Evolutionary conservation across 2,113 vertebrate species (phyloP).

Genomic region (Tympanuchus pallidicinctus): DNA sequence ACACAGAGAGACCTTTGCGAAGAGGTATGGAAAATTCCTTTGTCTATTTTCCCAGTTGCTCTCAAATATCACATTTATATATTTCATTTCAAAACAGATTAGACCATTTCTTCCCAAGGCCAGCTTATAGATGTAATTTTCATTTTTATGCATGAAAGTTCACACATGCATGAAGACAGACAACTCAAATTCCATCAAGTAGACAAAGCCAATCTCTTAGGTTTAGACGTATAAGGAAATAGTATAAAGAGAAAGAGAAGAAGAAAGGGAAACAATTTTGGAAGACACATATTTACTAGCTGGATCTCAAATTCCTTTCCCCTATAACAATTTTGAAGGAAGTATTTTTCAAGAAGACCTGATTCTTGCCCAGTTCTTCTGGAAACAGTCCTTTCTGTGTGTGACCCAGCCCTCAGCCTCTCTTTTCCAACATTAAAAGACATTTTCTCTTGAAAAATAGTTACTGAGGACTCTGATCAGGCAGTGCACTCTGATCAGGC

Average conservation of each 20-base stretch:
- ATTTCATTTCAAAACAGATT: background rate
- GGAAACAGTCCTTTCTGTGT: background rate
- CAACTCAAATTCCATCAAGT: background rate
- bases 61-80: background rate
- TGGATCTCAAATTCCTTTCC: background rate
- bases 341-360: background rate
- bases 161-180: background rate
- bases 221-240: slow-evolving; percentile 15
- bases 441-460: background rate
- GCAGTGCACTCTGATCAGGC: background rate
- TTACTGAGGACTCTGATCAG: background rate
- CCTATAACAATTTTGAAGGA: background rate
- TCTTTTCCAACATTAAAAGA: background rate
- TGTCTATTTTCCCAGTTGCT: background rate
- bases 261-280: background rate
- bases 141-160: background rate
- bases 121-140: background rate
- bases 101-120: background rate
- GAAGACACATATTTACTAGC: background rate
- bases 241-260: background rate
- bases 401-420: background rate
- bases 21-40: background rate
- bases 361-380: background rate
- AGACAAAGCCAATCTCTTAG: slow-evolving; percentile 29
- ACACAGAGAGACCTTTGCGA: background rate